Evolutionary conservation across 2,797 vertebrate genomes (phyloP), one percentile per base, ranked within the genome.

Genomic region (Telmatherina bonti): DNA sequence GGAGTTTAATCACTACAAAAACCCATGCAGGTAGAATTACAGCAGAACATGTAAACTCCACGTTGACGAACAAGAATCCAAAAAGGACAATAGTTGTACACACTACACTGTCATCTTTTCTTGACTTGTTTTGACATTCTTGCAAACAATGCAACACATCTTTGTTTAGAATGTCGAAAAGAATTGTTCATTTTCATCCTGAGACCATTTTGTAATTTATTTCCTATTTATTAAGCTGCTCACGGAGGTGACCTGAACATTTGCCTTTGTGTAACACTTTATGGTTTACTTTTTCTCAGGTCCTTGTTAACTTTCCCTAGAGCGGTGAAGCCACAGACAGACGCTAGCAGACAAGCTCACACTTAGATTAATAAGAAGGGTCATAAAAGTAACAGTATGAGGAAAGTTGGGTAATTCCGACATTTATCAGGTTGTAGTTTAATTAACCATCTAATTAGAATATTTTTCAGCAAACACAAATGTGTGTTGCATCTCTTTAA

Each of bases 371-470:
- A 43, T 49, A 45, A 76, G 41, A 78, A 54, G 54, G 54, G 33
- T 78, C 29, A 74, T 61, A 68, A 63, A 70, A 54, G 70, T 47
- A 67, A 60, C 74, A 41, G 31, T 0, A 53, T 63, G 27, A 31
- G 53, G 29, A 59, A 70, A 63, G 70, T 81, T 63, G 52, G 59
- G 31, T 74, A 64, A 68, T 79, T 74, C 62, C 60, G 67, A 66
- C 60, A 66, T 78, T 65, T 61, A 80, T 64, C 61, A 67, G 60
- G 64, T 72, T 82, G 35, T 54, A 62, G 16, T 43, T 65, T 77
- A 76, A 84, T 85, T 38, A 80, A 74, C 55, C 58, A n/a, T 67
- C 20, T 45, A 22, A 75, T 62, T 30, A 35, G 49, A 61, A 24
- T 52, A 36, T 31, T 35, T 74, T 61, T 68, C 62, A 59, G 72